Evolutionary conservation across 2,888 invertebrate species (phyloP).

Genomic region (Bombylius major): DNA sequence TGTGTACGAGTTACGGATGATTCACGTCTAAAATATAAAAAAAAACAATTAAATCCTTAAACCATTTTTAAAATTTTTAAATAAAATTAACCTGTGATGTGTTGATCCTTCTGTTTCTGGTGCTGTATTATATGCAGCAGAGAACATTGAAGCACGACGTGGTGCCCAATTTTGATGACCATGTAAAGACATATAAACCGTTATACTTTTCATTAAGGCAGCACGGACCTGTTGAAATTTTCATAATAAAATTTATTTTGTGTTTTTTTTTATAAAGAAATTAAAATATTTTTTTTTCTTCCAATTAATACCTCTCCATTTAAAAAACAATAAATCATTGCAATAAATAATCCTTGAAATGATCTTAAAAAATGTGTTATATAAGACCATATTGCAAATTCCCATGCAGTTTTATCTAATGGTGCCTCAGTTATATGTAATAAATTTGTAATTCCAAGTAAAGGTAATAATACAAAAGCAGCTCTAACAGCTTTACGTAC

Average conservation of each 20-base stretch:
- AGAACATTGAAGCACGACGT: slow-evolving; percentile 33
- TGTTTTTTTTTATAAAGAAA: neutral
- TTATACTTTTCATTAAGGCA: slow-evolving; percentile 37
- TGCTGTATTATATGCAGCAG: slow-evolving; percentile 32
- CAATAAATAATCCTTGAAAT: slow-evolving; percentile 72
- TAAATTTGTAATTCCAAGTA: slow-evolving; percentile 69
- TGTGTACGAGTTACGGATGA: slow-evolving; percentile 10
- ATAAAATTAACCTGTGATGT: slow-evolving; percentile 14
- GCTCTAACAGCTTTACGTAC: slow-evolving; percentile 70
- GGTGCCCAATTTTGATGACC: slow-evolving; percentile 35
- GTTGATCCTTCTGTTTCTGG: slow-evolving; percentile 31
- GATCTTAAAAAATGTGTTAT: slow-evolving; percentile 66
- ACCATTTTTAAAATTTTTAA: too few relatives aligned
- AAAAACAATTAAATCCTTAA: neutral
- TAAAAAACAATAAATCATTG: slow-evolving; percentile 67
- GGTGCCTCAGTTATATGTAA: slow-evolving; percentile 60
- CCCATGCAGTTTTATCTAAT: slow-evolving; percentile 49
- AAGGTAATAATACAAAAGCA: slow-evolving; percentile 62
- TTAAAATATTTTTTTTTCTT: too few relatives aligned
- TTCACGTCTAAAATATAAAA: slow-evolving; percentile 6
- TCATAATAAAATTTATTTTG: neutral
- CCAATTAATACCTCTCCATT: slow-evolving; percentile 59
- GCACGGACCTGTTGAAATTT: slow-evolving; percentile 32
- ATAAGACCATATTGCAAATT: slow-evolving; percentile 70
- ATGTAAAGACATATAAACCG: slow-evolving; percentile 36